A percentile compares a stretch with the other conserved stretches of the same genome.
Evolutionary conservation across 2,888 invertebrate genomes (phyloP).

Genomic region (Drosophila meridionalis): DNA sequence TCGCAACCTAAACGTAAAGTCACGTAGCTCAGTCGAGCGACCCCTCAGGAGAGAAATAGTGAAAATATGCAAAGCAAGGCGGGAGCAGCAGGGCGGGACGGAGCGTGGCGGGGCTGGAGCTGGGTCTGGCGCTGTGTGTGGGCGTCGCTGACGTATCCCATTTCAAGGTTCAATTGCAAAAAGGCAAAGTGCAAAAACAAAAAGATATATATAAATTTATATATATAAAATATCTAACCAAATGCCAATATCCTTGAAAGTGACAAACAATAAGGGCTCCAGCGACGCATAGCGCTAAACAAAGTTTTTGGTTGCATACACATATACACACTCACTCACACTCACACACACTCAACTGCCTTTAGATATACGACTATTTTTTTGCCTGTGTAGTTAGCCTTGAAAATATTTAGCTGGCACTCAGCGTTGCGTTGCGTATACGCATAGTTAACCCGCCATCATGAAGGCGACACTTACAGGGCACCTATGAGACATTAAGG

Average conservation of each 20-base stretch:
- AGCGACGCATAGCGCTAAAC: conserved; percentile 57
- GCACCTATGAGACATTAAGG: conserved; percentile 52
- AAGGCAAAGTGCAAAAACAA: conserved; percentile 21
- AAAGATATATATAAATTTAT: conserved; percentile 3
- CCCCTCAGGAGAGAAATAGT: conserved; percentile 70
- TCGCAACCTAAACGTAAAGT: conserved; percentile 51
- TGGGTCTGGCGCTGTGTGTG: conserved; percentile 11
- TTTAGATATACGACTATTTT: conserved; percentile 43
- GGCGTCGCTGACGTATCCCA: conserved; percentile 61
- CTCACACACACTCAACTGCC: background rate
- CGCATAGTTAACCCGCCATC: conserved; percentile 74
- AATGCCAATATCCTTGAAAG: conserved; percentile 62
- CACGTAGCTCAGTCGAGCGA: conserved; percentile 63
- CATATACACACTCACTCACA: background rate
- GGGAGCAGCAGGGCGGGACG: too few species aligned
- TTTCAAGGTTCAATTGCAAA: conserved; percentile 67
- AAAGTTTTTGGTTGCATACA: conserved; percentile 62
- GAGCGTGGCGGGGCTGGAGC: background rate
- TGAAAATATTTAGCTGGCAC: conserved; percentile 80
- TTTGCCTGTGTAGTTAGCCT: conserved; percentile 72
- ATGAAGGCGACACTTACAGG: conserved; percentile 68
- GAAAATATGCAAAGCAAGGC: conserved; percentile 77
- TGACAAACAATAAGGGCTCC: conserved; percentile 61
- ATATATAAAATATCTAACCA: conserved; percentile 32
- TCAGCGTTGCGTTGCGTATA: conserved; percentile 72